Evolutionary conservation across 2,797 vertebrate species (phyloP).

Genomic region (Sebastes trivittatus): DNA sequence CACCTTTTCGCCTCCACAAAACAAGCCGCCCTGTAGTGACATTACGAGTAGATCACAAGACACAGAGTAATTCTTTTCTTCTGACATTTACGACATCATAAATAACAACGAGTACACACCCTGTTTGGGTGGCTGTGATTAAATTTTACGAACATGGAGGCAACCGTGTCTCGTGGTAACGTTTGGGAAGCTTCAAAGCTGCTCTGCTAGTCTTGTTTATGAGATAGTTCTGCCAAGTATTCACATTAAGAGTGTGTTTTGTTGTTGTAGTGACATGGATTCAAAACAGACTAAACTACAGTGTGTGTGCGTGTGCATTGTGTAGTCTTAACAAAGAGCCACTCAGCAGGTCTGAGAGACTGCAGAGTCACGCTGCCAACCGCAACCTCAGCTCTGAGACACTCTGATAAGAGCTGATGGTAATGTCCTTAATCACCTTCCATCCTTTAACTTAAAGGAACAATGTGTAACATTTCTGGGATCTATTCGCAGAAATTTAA

Average conservation of each 20-base stretch:
- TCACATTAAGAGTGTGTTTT: background rate
- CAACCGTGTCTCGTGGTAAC: background rate
- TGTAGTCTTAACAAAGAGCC: constrained; percentile 34
- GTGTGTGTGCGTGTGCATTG: background rate
- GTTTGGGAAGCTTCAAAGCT: background rate
- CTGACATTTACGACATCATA: constrained; percentile 3
- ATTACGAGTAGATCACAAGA: background rate
- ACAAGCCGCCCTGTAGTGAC: background rate
- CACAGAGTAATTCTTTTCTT: constrained; percentile 1
- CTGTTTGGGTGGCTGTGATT: background rate
- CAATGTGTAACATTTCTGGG: background rate
- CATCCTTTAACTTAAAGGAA: background rate
- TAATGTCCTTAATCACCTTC: background rate
- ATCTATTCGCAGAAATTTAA: background rate
- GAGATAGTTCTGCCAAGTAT: background rate
- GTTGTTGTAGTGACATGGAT: constrained; percentile 24
- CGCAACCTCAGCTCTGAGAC: constrained; percentile 13
- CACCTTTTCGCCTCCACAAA: background rate
- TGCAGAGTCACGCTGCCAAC: constrained; percentile 42
- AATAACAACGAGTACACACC: background rate
- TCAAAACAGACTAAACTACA: background rate
- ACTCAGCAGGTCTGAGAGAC: constrained; percentile 37
- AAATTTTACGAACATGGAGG: background rate
- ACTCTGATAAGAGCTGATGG: constrained; percentile 29
- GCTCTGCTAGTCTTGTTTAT: constrained; percentile 1